Conservation (phyloP, 2,797 vertebrate genomes). For the Pteropus rufus region DNA sequence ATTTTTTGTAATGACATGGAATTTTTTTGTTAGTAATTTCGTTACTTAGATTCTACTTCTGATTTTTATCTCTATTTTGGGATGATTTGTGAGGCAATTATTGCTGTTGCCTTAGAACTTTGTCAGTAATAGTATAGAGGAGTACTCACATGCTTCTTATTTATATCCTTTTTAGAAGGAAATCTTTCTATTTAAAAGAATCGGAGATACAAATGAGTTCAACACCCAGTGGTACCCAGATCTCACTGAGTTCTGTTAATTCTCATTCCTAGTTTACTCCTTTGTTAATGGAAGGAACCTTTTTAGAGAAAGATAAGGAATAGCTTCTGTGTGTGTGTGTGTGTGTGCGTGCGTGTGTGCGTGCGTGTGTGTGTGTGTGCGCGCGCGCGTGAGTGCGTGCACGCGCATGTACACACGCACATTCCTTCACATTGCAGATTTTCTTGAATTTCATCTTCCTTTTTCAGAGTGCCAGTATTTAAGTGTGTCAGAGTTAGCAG, state of each 20-base stretch:
- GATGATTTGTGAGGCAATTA: neutral
- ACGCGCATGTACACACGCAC: no score
- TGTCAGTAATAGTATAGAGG: neutral
- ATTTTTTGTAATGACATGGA: neutral
- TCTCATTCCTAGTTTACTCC: neutral
- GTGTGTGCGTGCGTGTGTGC: neutral
- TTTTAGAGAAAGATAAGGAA: neutral
- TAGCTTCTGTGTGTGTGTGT: neutral
- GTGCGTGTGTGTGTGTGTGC: neutral
- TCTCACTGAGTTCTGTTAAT: neutral
- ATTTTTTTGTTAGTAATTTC: neutral
- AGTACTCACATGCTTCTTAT: neutral
- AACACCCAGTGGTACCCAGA: neutral
- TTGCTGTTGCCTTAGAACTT: neutral
- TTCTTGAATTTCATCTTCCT: neutral
- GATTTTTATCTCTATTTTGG: neutral
- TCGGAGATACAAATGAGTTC: neutral
- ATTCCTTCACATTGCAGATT: neutral
- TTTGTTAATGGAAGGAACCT: neutral
- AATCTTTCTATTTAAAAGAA: neutral
- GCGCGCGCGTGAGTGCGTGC: no score
- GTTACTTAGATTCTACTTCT: neutral
- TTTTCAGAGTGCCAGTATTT: neutral
- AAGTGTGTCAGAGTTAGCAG: neutral
- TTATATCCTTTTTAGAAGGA: neutral